Base-by-base conservation (phyloP, 2,113 vertebrate species). In the Raja brachyura region DNA sequence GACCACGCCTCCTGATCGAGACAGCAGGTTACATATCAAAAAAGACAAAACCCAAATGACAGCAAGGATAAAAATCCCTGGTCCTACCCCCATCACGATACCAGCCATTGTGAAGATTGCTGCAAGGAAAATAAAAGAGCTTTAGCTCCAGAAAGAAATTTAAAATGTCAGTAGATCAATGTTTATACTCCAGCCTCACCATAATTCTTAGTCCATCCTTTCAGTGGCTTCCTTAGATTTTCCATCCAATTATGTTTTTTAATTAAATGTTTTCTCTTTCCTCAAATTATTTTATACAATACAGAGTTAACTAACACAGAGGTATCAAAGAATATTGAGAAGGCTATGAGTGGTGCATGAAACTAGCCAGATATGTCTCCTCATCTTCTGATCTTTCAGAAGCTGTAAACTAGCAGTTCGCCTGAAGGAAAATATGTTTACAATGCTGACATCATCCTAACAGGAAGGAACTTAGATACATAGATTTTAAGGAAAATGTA, bases 1-100 rank as follows among this genome's bases (percentile, higher is more conserved):
- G 5, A 96, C 95, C 8, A 95, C 63, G 28, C 96, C 96, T 0
- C 93, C 94, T 0, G 96, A 94, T 94, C 96, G 95, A 14, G 93
- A 95, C 5, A 97, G 75, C 48, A 95, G 93, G 9, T 94, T 25
- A 0, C 96, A 96, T 3, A 97, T 94, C 94, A 97, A 94, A 66
- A 98, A 94, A 74, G 96, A 96, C 39, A 94, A 77, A 0, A 96
- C 97, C 98, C 98, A 99, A 11, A 98, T 94, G 16, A 96, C 81
- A 0, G 95, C 95, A 6, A 98, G 93, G 93, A 96, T 75, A 93
- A 98, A 95, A 5, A 98, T 97, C 0, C 98, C 98, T 0, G 96
- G 94, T 0, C 98, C 98, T 5, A 97, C 96, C 0, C 96, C 97
- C 3, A 97, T 93, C 61, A 96, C 95, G 0, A 93, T 94, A 20